These are phyloP conservation scores for Fissipunctia ypsillon DNA, from an alignment of 2,888 invertebrate species.

Conservation along the genomic window DNA sequence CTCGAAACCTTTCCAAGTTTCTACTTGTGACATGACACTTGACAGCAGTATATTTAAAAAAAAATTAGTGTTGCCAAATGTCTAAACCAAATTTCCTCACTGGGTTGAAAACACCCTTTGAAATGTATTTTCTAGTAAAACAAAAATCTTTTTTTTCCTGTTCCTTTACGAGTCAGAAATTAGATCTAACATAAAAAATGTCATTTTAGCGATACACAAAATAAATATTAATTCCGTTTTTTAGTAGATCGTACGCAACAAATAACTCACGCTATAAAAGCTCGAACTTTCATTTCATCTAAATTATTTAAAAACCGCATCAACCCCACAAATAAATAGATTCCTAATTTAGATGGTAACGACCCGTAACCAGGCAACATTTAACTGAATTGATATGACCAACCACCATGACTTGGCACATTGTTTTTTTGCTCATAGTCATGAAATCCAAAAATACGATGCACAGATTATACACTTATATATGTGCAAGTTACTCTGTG, in stretches of 20 bases:
- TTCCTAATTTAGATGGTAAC: background rate
- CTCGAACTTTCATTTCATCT: background rate
- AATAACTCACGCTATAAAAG: background rate
- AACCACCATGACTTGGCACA: slow-evolving; percentile 17
- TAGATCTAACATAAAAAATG: background rate
- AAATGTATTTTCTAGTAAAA: background rate
- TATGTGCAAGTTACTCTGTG: too few relatives aligned
- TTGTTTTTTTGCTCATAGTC: slow-evolving; percentile 12
- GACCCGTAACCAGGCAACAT: slow-evolving; percentile 24
- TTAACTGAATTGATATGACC: background rate
- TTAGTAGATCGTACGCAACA: too few relatives aligned
- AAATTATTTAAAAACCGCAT: background rate
- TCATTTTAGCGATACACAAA: background rate
- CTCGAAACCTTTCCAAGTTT: background rate
- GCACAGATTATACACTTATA: too few relatives aligned
- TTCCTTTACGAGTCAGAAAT: background rate
- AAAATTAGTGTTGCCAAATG: slow-evolving; percentile 26
- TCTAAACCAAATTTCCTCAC: slow-evolving; percentile 1
- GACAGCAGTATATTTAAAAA: background rate
- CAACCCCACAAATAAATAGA: background rate
- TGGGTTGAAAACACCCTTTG: background rate
- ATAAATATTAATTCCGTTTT: background rate
- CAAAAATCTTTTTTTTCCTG: background rate
- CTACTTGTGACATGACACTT: slow-evolving; percentile 12
- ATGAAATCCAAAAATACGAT: too few relatives aligned